Evolutionary conservation across 2,888 invertebrate species (phyloP), one percentile per base, ranked within the genome.

Genomic region (Polymixis lichenea): DNA sequence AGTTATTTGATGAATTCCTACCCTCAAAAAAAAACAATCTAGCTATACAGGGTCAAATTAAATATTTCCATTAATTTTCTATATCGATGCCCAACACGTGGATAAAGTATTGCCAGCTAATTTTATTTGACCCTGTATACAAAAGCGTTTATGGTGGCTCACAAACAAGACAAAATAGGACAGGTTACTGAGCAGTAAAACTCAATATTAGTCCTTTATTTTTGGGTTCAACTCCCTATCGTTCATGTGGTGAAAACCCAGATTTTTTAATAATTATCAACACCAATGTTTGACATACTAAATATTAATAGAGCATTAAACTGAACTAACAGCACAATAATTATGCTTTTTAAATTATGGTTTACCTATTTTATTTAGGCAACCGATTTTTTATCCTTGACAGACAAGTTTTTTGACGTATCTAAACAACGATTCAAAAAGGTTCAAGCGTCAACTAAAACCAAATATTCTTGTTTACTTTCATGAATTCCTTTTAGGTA

Each of bases 401-500:
- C 32, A 32, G 7, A n/a, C 7, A 53, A 51, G 3, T 51, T n/a
- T 15, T 22, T 46, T 25, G 9, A 65, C n/a, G n/a, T n/a, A n/a
- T 13, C 19, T 17, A 28, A 32, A 19, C 25, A 46, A 49, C 22
- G 28, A 32, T 46, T 19, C 2, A n/a, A 56, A 49, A 32, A 56
- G 49, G 9, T 15, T 22, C 6, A 60, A 55, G 4, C n/a, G 8
- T 38, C 46, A 1, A 19, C 7, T n/a, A n/a, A 56, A 61, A 15
- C 9, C 32, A 62, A 76, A 56, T 38, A 56, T 55, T 49, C 25
- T 66, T 61, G 58, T 62, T 66, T n/a, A 43, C 49, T 74, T 60
- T 64, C 68, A 73, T 83, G 32, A 72, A 68, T 80, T 56, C 8
- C 15, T 28, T 53, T 78, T 38, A 64, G 19, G 13, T 25, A 65